These are phyloP conservation scores for Sinosuthora webbiana DNA, from an alignment of 2,113 vertebrate species.

Conservation along the genomic window DNA sequence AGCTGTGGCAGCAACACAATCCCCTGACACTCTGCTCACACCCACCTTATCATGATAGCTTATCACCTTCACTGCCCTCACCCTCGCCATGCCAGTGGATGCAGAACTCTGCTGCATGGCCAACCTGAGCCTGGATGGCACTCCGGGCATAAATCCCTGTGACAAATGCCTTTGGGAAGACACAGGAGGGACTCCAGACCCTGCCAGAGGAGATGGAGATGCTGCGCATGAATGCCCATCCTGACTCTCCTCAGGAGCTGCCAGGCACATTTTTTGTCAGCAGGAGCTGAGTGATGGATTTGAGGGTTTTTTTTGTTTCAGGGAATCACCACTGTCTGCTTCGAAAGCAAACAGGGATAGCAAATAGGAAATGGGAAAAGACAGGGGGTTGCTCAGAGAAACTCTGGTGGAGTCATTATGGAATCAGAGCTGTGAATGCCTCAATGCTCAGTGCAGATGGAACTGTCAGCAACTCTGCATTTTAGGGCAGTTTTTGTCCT, in stretches of 20 bases:
- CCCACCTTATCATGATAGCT: rapidly evolving
- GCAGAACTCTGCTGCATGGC: neutral
- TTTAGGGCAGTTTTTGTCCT: neutral
- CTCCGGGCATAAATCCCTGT: neutral
- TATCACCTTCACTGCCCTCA: neutral
- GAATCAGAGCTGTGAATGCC: neutral
- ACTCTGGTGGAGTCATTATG: neutral
- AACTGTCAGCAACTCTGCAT: neutral
- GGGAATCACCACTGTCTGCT: neutral
- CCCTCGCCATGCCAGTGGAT: neutral
- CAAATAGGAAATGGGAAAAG: neutral
- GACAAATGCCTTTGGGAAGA: neutral
- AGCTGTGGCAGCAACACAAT: neutral
- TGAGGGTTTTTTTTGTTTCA: neutral
- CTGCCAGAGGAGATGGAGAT: neutral
- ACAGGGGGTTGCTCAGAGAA: neutral
- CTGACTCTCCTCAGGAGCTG: neutral
- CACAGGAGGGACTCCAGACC: neutral
- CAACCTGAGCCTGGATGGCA: neutral
- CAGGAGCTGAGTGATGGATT: neutral
- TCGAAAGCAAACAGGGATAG: neutral
- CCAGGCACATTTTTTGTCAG: neutral
- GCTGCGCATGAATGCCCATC: neutral
- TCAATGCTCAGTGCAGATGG: neutral
- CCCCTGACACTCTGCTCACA: neutral